Evolutionary conservation across 2,797 vertebrate genomes (phyloP).

Genomic region (Brachyalestes nurse): DNA sequence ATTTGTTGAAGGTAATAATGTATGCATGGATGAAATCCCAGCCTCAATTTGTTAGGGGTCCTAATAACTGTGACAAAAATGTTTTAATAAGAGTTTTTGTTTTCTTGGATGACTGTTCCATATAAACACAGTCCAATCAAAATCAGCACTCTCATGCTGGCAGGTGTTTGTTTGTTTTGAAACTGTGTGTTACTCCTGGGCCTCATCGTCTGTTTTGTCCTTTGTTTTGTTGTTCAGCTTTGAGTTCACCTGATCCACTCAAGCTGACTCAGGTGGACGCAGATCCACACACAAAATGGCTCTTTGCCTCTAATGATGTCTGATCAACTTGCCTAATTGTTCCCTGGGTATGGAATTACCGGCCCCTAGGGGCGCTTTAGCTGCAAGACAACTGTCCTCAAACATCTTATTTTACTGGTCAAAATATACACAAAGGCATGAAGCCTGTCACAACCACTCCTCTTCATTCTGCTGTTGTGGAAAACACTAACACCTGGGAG

Average conservation of each 20-base stretch:
- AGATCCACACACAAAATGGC: not conserved
- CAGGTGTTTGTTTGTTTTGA: not conserved
- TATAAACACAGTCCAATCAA: not conserved
- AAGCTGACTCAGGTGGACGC: not conserved
- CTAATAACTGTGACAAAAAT: too few relatives aligned
- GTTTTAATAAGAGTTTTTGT: too few relatives aligned
- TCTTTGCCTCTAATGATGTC: conserved; percentile 2
- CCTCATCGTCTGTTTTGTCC: not conserved
- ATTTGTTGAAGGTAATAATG: too few relatives aligned
- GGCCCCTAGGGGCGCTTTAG: not conserved
- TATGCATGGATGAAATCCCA: too few relatives aligned
- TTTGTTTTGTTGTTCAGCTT: not conserved
- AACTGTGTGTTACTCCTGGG: conserved; percentile 8
- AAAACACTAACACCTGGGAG: conserved; percentile 6
- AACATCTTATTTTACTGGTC: not conserved
- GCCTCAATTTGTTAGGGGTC: too few relatives aligned
- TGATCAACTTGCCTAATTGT: conserved; percentile 27
- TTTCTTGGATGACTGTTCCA: not conserved
- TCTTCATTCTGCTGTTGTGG: conserved; percentile 19
- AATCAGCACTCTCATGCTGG: not conserved
- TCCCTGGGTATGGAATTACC: conserved; percentile 12
- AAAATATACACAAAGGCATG: conserved; percentile 19
- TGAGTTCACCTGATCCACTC: not conserved
- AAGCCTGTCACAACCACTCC: not conserved
- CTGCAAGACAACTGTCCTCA: not conserved